phyloP scores from a whole-genome alignment of 2,888 invertebrate genomes.

The Drosophila mettleri region DNA sequence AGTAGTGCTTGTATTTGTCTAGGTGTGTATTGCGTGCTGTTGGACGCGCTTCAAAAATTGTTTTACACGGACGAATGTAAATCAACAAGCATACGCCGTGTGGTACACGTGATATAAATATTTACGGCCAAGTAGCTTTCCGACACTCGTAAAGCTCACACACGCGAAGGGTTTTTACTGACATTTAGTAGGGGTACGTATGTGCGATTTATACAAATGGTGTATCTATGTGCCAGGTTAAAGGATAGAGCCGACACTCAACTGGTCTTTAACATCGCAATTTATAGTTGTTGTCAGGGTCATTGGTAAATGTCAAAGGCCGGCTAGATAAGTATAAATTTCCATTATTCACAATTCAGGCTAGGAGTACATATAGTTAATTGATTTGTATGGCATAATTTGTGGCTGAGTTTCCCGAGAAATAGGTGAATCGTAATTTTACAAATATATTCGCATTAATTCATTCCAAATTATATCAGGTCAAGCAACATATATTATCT shows the following conservation, averaged over 20 bases:
- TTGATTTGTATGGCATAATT: slow-evolving; percentile 12
- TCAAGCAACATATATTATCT: background rate
- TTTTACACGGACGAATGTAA: slow-evolving; percentile 41
- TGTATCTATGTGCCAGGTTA: background rate
- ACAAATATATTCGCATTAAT: background rate
- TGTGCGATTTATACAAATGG: slow-evolving; percentile 15
- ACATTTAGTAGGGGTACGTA: slow-evolving; percentile 27
- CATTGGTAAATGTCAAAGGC: slow-evolving; percentile 31
- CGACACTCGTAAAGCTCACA: slow-evolving; percentile 33
- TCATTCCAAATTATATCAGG: background rate
- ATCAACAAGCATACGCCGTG: slow-evolving; percentile 70
- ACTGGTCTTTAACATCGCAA: slow-evolving; percentile 36
- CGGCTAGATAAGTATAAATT: slow-evolving; percentile 33
- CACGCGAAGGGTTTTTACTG: slow-evolving; percentile 46
- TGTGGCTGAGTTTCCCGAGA: background rate
- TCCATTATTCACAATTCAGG: slow-evolving; percentile 28
- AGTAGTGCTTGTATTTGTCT: background rate
- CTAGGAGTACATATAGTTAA: slow-evolving; percentile 2
- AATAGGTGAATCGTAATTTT: background rate
- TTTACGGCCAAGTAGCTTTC: slow-evolving; percentile 25
- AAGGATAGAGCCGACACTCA: slow-evolving; percentile 6
- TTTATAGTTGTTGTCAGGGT: slow-evolving; percentile 40
- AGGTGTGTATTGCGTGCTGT: slow-evolving; percentile 39
- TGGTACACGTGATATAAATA: slow-evolving; percentile 39
- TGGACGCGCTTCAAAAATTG: slow-evolving; percentile 36